These are phyloP conservation scores for Nesidiocoris tenuis DNA, from an alignment of 2,888 invertebrate species.

Conservation along the genomic window DNA sequence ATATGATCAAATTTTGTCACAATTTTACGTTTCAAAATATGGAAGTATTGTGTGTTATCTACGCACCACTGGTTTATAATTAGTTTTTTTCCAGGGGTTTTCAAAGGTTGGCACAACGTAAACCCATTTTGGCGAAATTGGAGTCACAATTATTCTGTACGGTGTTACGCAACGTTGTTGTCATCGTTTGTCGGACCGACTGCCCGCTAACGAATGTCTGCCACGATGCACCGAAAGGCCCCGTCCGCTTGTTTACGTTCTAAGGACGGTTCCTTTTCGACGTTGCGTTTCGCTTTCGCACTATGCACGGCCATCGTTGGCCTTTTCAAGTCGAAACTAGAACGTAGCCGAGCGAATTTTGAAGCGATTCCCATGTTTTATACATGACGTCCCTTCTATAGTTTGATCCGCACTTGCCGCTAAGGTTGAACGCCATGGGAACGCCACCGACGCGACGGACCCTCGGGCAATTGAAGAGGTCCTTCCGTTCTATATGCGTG, in stretches of 20 bases:
- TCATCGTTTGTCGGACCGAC: background rate
- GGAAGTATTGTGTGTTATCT: too few species aligned
- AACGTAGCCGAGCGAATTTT: background rate
- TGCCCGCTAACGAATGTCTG: background rate
- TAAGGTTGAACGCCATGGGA: background rate
- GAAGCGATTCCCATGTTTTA: background rate
- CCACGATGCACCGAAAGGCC: too few species aligned
- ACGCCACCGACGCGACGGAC: background rate
- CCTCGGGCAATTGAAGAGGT: background rate
- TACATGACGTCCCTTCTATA: background rate
- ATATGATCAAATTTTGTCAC: too few species aligned
- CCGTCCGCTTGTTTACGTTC: too few species aligned
- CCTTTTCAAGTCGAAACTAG: background rate
- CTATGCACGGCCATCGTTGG: background rate
- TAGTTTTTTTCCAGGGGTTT: too few species aligned
- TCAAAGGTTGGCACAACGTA: too few species aligned
- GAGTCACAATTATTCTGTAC: too few species aligned
- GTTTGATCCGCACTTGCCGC: background rate
- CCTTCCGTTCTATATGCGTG: background rate
- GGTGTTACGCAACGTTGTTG: background rate
- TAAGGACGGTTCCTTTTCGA: background rate
- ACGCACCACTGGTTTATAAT: too few species aligned
- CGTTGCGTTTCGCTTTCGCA: background rate
- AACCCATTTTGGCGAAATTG: too few species aligned
- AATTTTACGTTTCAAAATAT: too few species aligned